phyloP scores from a whole-genome alignment of 1,140 invertebrate genomes.

The Chironomus tepperi region DNA sequence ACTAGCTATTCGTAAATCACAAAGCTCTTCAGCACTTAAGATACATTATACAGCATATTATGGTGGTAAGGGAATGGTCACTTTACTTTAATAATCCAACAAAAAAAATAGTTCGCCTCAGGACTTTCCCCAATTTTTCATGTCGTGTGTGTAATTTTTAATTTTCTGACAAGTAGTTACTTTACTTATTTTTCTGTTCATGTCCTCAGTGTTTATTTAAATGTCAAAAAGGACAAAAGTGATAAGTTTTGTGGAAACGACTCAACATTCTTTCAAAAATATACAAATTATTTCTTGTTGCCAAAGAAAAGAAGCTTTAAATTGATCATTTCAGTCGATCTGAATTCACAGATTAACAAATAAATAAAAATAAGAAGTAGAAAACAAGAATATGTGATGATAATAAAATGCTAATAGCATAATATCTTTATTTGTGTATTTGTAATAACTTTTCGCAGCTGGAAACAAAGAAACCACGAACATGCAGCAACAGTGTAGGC shows the following conservation, averaged over 20 bases:
- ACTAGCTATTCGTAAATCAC: neutral
- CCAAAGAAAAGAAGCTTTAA: neutral
- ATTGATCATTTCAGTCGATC: neutral
- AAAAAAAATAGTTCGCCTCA: neutral
- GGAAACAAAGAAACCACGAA: conserved; percentile 12
- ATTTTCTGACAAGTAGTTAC: neutral
- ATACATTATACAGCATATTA: neutral
- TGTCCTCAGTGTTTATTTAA: neutral
- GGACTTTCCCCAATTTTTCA: neutral
- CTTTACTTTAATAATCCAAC: neutral
- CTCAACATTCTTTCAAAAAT: conserved; percentile 10
- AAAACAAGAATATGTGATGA: neutral
- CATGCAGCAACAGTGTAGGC: conserved; percentile 22
- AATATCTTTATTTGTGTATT: conserved; percentile 3
- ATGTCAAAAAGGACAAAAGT: neutral
- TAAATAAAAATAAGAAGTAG: neutral
- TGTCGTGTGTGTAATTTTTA: neutral
- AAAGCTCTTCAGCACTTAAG: neutral
- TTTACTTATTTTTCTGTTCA: neutral
- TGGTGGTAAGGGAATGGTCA: neutral
- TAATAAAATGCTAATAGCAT: neutral
- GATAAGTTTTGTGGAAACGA: neutral
- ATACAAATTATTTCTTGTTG: neutral
- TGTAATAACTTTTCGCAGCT: neutral
- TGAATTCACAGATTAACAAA: neutral